Base-by-base conservation (phyloP, 2,113 vertebrate genomes). In the Dicrurus megarhynchus region DNA sequence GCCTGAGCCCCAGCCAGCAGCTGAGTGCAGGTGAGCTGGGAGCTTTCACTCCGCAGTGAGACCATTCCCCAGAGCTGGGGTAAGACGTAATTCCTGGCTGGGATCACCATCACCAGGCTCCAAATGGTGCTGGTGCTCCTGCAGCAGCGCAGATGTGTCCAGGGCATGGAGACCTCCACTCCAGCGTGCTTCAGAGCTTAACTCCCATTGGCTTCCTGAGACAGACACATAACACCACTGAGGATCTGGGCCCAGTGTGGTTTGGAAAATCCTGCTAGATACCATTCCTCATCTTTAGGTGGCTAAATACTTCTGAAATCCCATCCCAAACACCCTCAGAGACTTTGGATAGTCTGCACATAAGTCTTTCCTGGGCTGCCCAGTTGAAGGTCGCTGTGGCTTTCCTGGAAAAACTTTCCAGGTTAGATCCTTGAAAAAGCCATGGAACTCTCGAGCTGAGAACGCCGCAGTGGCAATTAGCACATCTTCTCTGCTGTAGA, bases 401-500 rank as follows among this genome's bases (percentile, higher is more conserved):
- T 10, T 30, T 32, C 21, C 67, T 77, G 52, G 39, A 83, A 89
- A 68, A 70, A 3, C 30, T 80, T 76, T 55, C 53, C 64, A 49
- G 56, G 35, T 84, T 61, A 56, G 23, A 16, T 16, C 17, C 49
- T 84, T 82, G 91, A 33, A 74, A 93, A 79, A 69, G 28, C 35
- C 22, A 10, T 21, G 35, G 49, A 68, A 20, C 28, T 68, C 14
- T 1, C 3, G 9, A 57, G 42, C 4, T 47, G 59, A 64, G 75
- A 86, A 37, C 0, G 9, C 63, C 24, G 39, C 78, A 53, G 77
- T 35, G 37, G 68, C 53, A 90, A 84, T 79, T 44, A 82, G 73
- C 46, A 82, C 90, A 88, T 70, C 84, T 70, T 42, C 85, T 71
- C 68, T 74, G 52, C 56, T 89, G 68, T n/a, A 93, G 88, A 93